A percentile compares a stretch with the other conserved stretches of the same genome.
Conservation (phyloP, 2,888 invertebrate genomes). For the Meloe dianella region DNA sequence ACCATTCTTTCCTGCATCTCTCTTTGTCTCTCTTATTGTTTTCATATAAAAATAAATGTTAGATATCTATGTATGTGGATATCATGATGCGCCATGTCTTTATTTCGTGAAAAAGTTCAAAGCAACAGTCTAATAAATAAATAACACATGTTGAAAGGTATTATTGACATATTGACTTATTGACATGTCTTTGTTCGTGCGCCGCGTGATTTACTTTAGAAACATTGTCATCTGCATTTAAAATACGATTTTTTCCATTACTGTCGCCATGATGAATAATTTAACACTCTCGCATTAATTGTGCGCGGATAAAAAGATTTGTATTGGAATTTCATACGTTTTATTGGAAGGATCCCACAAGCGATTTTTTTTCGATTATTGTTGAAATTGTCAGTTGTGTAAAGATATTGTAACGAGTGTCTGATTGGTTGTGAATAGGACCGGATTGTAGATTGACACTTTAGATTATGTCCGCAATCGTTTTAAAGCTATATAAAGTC, state of each 20-base stretch:
- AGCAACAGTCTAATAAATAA: slow-evolving; percentile 42
- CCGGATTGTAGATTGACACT: slow-evolving; percentile 49
- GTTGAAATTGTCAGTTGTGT: slow-evolving; percentile 11
- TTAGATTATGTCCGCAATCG: slow-evolving; percentile 50
- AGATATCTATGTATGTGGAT: slow-evolving; percentile 23
- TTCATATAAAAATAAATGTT: not conserved
- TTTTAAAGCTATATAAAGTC: slow-evolving; percentile 42
- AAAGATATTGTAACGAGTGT: slow-evolving; percentile 48
- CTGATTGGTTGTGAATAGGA: slow-evolving; percentile 49
- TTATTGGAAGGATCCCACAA: not conserved
- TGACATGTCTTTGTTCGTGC: slow-evolving; percentile 42
- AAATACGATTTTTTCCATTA: slow-evolving; percentile 4
- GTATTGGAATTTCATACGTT: slow-evolving; percentile 3
- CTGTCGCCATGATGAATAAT: not conserved
- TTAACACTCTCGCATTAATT: not conserved
- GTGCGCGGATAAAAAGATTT: too few species aligned
- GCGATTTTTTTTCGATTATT: not conserved
- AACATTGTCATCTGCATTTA: slow-evolving; percentile 20
- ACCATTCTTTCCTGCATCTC: not conserved
- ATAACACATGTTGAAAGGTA: slow-evolving; percentile 38
- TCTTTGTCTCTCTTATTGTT: not conserved
- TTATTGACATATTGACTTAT: slow-evolving; percentile 41
- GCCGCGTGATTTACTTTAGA: slow-evolving; percentile 40
- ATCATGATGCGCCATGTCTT: slow-evolving; percentile 36
- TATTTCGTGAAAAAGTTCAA: slow-evolving; percentile 33